Conservation (phyloP, 2,888 invertebrate species). For the Coelogynopora nodosa region DNA sequence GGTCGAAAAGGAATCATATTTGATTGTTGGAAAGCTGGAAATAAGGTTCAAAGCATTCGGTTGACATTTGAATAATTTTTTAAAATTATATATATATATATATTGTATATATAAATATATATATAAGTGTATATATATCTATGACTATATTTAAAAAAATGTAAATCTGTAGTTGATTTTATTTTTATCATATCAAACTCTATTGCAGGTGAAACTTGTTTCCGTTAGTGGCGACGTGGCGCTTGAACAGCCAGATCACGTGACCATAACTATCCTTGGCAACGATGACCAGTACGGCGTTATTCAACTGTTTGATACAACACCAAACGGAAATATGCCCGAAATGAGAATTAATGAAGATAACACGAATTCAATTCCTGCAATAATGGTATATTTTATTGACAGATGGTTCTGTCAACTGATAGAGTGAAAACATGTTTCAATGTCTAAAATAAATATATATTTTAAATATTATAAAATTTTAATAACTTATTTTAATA, state of each 20-base stretch:
- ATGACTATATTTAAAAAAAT: too few relatives aligned
- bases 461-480: neutral
- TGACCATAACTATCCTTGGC: conserved; percentile 51
- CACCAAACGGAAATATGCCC: neutral
- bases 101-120: too few relatives aligned
- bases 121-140: too few relatives aligned
- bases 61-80: too few relatives aligned
- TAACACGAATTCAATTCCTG: neutral
- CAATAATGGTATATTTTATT: neutral
- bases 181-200: neutral
- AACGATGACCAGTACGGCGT: conserved; percentile 49
- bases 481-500: neutral
- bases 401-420: too few relatives aligned
- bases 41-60: too few relatives aligned
- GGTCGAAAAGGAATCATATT: too few relatives aligned
- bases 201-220: neutral
- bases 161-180: too few relatives aligned
- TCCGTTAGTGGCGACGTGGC: conserved; percentile 51
- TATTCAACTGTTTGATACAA: neutral
- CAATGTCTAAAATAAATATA: neutral
- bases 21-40: too few relatives aligned
- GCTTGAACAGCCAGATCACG: conserved; percentile 46
- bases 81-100: too few relatives aligned
- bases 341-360: neutral
- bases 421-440: too few relatives aligned